phyloP scores from a whole-genome alignment of 2,113 vertebrate genomes.

The Rhadina sibilatrix region DNA sequence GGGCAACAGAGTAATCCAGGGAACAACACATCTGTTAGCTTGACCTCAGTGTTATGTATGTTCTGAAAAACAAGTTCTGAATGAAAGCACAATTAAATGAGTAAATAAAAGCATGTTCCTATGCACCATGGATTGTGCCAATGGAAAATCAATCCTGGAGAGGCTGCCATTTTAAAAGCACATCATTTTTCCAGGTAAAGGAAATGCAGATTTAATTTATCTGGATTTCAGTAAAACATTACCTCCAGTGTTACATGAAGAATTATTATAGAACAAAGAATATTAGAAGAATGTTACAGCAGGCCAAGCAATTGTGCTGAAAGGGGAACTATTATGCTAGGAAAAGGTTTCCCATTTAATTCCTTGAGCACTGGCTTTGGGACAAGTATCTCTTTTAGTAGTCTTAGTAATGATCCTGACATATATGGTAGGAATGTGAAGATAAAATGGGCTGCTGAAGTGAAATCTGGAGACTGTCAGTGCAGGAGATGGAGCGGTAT shows the following conservation, averaged over 20 bases:
- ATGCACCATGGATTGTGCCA: background rate
- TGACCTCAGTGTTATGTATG: background rate
- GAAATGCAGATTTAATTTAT: background rate
- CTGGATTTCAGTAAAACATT: background rate
- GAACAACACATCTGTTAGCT: background rate
- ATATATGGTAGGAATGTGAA: background rate
- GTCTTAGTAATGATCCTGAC: background rate
- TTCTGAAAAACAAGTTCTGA: background rate
- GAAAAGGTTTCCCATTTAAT: background rate
- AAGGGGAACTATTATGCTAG: background rate
- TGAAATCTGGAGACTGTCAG: background rate
- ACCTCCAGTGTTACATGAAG: background rate
- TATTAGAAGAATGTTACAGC: background rate
- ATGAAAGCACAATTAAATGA: background rate
- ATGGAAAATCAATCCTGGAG: background rate
- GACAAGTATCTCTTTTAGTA: background rate
- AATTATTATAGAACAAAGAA: background rate
- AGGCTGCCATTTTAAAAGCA: background rate
- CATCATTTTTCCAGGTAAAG: background rate
- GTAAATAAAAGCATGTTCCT: background rate
- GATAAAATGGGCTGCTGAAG: background rate
- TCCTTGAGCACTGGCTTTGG: background rate
- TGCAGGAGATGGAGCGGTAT: background rate
- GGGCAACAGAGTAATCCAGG: background rate
- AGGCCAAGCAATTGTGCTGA: background rate